These are phyloP conservation scores for Drosophila fungiperda DNA, from an alignment of 2,888 invertebrate genomes.

Conservation along the genomic window DNA sequence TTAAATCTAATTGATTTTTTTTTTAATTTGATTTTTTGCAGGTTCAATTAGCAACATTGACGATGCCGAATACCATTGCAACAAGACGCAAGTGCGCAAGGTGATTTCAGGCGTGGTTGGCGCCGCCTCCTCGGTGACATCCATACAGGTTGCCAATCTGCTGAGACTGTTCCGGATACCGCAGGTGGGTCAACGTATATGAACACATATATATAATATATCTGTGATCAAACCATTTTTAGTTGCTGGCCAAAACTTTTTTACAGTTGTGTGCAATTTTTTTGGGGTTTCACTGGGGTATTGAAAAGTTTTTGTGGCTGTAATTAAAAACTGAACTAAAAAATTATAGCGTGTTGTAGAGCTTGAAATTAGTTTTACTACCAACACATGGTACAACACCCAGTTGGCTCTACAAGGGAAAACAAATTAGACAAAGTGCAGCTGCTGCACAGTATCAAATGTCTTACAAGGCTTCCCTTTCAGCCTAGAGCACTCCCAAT, in stretches of 20 bases:
- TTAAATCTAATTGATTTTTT: not conserved
- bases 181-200: slow-evolving; percentile 84
- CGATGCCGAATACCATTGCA: slow-evolving; percentile 93
- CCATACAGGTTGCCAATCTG: slow-evolving; percentile 97
- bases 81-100: slow-evolving; percentile 92
- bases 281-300: not conserved
- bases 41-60: slow-evolving; percentile 98
- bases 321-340: slow-evolving; percentile 60
- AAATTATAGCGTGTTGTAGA: slow-evolving; percentile 25
- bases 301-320: slow-evolving; percentile 31
- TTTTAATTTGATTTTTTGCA: slow-evolving; percentile 83
- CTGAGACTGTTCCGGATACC: slow-evolving; percentile 97
- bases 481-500: not conserved
- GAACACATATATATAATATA: slow-evolving; percentile 12
- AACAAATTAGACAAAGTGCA: slow-evolving; percentile 57
- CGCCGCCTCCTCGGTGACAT: slow-evolving; percentile 96
- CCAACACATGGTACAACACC: slow-evolving; percentile 50
- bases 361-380: slow-evolving; percentile 32
- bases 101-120: slow-evolving; percentile 95
- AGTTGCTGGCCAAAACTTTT: slow-evolving; percentile 10
- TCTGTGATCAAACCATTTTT: not conserved
- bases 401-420: slow-evolving; percentile 21
- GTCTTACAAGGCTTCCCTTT: slow-evolving; percentile 6
- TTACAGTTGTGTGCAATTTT: slow-evolving; percentile 13
- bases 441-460: slow-evolving; percentile 31